A percentile compares a stretch with the other conserved stretches of the same genome.
Evolutionary conservation across 2,888 invertebrate genomes (phyloP).

Genomic region (Apamea anceps): DNA sequence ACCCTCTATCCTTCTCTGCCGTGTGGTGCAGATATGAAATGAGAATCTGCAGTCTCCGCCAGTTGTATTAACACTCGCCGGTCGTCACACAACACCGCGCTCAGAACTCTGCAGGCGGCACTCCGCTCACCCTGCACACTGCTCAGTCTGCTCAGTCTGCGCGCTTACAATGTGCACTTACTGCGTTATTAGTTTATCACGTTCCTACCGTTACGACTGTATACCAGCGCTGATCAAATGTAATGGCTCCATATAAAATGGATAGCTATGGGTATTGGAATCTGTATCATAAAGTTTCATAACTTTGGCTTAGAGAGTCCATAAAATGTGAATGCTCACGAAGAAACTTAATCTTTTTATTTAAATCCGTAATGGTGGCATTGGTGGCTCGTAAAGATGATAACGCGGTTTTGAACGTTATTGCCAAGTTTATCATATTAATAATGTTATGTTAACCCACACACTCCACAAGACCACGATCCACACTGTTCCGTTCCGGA

Average conservation of each 20-base stretch:
- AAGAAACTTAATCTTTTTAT: constrained; percentile 33
- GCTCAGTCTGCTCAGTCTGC: not conserved
- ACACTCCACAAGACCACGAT: not conserved
- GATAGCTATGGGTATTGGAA: constrained; percentile 12
- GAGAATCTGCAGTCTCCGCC: constrained; percentile 12
- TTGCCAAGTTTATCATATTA: constrained; percentile 12
- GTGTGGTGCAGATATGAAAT: constrained; percentile 1
- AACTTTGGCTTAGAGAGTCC: constrained; percentile 28
- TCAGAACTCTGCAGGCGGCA: constrained; percentile 4
- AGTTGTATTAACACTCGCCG: not conserved
- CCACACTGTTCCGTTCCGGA: not conserved
- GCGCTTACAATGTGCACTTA: constrained; percentile 22
- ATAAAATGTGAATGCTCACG: constrained; percentile 29
- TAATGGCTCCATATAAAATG: constrained; percentile 8
- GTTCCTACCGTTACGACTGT: constrained; percentile 9
- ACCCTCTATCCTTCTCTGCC: not conserved
- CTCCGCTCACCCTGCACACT: not conserved
- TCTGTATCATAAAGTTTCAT: constrained; percentile 23
- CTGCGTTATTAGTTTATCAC: not conserved
- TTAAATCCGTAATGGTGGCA: constrained; percentile 37
- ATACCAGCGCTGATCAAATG: constrained; percentile 17
- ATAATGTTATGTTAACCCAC: not conserved
- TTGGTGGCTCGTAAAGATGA: constrained; percentile 19
- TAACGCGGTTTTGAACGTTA: constrained; percentile 22
- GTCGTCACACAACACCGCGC: not conserved